A percentile compares a stretch with the other conserved stretches of the same genome.
Conservation (phyloP, 2,888 invertebrate genomes). For the Dorcus parallelipipedus region DNA sequence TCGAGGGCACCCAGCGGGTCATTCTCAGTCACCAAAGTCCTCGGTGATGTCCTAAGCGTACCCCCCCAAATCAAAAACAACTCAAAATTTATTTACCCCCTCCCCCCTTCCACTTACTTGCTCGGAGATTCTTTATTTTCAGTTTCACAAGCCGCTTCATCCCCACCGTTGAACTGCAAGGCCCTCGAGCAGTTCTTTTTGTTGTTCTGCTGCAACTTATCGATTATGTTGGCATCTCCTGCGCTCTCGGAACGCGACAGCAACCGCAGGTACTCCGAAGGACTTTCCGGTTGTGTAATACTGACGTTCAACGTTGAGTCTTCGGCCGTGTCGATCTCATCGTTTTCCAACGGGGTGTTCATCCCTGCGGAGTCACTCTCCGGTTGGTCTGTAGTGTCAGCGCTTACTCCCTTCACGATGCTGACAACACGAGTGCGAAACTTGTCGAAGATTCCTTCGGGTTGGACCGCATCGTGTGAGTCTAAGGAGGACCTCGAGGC, state of each 20-base stretch:
- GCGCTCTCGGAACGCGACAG: constrained; percentile 70
- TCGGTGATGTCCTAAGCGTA: constrained; percentile 59
- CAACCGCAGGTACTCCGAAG: constrained; percentile 57
- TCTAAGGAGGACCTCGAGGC: constrained; percentile 47
- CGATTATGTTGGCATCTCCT: constrained; percentile 73
- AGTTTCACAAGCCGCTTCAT: constrained; percentile 44
- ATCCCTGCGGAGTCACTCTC: constrained; percentile 27
- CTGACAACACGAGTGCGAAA: constrained; percentile 60
- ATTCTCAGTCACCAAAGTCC: constrained; percentile 86
- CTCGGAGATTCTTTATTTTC: constrained; percentile 52
- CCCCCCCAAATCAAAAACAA: not conserved
- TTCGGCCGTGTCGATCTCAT: constrained; percentile 16
- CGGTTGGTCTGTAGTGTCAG: constrained; percentile 30
- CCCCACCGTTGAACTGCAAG: constrained; percentile 56
- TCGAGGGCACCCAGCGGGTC: constrained; percentile 85
- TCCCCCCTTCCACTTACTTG: constrained; percentile 45
- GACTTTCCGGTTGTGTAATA: constrained; percentile 50
- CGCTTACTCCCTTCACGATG: constrained; percentile 54
- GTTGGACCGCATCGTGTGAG: constrained; percentile 43
- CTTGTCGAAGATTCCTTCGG: constrained; percentile 54
- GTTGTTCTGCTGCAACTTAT: constrained; percentile 59
- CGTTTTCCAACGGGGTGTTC: constrained; percentile 15
- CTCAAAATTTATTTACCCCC: not conserved
- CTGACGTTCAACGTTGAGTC: constrained; percentile 18
- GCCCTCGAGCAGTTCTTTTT: constrained; percentile 56